These are phyloP conservation scores for Nothocercus nigrocapillus DNA, from an alignment of 2,113 vertebrate genomes.

Conservation along the genomic window DNA sequence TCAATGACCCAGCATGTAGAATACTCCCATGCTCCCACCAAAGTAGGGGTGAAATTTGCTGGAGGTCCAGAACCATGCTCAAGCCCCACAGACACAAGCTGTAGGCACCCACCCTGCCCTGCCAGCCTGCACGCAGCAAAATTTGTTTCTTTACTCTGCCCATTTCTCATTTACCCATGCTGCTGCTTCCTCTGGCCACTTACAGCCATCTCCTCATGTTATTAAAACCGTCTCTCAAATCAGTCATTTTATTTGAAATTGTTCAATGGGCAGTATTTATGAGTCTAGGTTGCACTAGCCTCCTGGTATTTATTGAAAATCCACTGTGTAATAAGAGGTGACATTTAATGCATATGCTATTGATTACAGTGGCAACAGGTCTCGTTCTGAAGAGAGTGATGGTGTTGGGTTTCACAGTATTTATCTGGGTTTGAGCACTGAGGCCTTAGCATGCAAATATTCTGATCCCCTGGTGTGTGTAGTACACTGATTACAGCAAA, in stretches of 20 bases:
- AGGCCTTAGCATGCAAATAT: background rate
- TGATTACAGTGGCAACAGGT: constrained; percentile 14
- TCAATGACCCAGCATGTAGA: fast-evolving
- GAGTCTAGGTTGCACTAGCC: background rate
- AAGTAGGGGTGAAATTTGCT: background rate
- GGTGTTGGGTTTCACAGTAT: background rate
- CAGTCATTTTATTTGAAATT: background rate
- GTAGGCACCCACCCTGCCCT: fast-evolving
- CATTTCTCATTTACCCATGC: background rate
- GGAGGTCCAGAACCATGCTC: fast-evolving
- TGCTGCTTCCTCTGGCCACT: background rate
- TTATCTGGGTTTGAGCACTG: background rate
- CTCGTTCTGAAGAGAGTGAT: background rate
- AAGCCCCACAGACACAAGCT: fast-evolving
- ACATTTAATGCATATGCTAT: background rate
- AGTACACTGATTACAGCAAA: background rate
- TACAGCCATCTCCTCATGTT: background rate
- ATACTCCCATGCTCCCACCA: too few species aligned
- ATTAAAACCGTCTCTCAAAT: background rate
- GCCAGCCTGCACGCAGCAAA: fast-evolving
- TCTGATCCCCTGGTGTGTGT: background rate
- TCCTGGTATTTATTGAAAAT: background rate
- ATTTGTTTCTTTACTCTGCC: background rate
- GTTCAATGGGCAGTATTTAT: background rate
- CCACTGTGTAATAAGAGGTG: background rate